phyloP scores from a whole-genome alignment of 2,888 invertebrate genomes.

The Macrophya alboannulata region DNA sequence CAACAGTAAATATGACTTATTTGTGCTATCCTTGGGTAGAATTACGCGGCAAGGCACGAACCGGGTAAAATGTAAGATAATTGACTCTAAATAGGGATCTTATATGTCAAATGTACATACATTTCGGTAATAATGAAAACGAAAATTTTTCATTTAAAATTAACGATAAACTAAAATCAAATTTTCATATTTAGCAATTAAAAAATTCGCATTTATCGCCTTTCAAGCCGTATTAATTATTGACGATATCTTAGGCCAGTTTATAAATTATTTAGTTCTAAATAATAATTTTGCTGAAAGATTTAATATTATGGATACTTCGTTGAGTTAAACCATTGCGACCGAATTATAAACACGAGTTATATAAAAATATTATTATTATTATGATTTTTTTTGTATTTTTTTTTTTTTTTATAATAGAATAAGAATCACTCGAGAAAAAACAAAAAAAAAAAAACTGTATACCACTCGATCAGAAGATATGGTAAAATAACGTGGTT shows the following conservation, averaged over 20 bases:
- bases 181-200: neutral
- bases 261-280: neutral
- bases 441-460: neutral
- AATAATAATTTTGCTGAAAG: neutral
- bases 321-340: neutral
- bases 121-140: neutral
- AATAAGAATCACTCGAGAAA: constrained; percentile 38
- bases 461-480: constrained; percentile 14
- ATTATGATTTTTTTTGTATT: neutral
- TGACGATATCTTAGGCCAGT: neutral
- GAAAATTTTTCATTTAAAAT: neutral
- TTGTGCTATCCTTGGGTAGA: neutral
- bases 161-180: neutral
- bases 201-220: neutral
- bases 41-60: neutral
- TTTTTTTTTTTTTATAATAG: neutral
- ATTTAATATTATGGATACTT: neutral
- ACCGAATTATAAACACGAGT: neutral
- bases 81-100: neutral
- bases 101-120: neutral
- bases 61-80: constrained; percentile 7
- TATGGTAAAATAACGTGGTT: neutral
- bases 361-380: constrained; percentile 16
- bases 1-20: neutral
- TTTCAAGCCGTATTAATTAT: neutral